Percentiles rank a stretch among this genome's conserved stretches.
These are phyloP conservation scores for Aphidius gifuensis DNA, from an alignment of 1,140 invertebrate species.

Conservation along the genomic window DNA sequence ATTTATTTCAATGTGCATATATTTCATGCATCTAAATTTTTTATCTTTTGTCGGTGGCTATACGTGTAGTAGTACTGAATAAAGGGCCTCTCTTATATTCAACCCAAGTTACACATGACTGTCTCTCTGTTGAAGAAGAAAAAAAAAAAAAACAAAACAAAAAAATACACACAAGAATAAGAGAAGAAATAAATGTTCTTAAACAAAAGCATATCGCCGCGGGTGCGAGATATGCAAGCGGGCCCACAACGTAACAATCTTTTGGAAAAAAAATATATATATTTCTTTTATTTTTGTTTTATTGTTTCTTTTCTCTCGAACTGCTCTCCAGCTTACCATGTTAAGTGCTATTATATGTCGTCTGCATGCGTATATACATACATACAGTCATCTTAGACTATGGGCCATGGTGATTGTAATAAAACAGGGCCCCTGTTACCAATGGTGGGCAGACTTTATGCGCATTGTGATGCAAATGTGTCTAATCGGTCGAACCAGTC, in stretches of 20 bases:
- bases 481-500: constrained; percentile 54
- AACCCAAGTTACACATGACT: too few relatives aligned
- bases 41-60: too few relatives aligned
- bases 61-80: too few relatives aligned
- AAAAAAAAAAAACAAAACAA: too few relatives aligned
- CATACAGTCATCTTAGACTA: constrained; percentile 31
- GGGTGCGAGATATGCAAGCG: constrained; percentile 1
- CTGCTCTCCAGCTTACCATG: constrained; percentile 22
- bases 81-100: too few relatives aligned
- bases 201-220: constrained; percentile 11
- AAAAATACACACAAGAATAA: too few relatives aligned
- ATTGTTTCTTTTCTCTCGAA: neutral
- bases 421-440: constrained; percentile 35
- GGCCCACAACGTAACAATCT: constrained; percentile 1
- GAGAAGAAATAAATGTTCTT: neutral
- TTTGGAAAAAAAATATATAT: neutral
- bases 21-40: too few relatives aligned
- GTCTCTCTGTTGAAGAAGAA: too few relatives aligned
- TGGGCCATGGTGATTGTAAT: constrained; percentile 45
- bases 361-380: constrained; percentile 11
- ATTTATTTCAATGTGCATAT: too few relatives aligned
- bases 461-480: constrained; percentile 55
- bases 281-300: constrained; percentile 16
- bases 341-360: constrained; percentile 50
- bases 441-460: constrained; percentile 43